Base-by-base conservation (phyloP, 2,113 vertebrate species). In the Monarcha castaneiventris region DNA sequence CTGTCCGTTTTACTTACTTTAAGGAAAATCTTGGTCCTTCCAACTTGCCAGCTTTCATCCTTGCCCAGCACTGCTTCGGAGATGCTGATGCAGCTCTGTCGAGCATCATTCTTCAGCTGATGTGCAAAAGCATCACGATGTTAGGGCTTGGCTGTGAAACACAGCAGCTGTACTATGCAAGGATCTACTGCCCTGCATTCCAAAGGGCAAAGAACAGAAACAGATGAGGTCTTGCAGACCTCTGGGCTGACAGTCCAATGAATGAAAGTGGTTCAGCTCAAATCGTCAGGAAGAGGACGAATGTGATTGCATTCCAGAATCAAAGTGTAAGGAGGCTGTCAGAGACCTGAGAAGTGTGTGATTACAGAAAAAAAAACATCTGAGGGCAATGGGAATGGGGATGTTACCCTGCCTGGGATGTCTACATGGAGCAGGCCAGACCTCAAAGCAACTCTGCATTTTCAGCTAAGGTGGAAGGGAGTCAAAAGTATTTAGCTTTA, bases 21-120 rank as follows among this genome's bases (percentile, higher is more conserved):
- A 37, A 99, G 97, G 96, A 99, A 99, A 87, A 99, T 98, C 97
- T 99, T 99, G 41, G 98, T 99, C 97, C 96, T 99, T 79, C 99
- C 99, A 52, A 98, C 96, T 97, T 99, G 99, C 99, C 99, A 99
- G 93, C 99, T 98, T n/a, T 97, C 97, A 59, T 98, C 82, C 86
- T 92, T 96, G 54, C 91, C 84, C 37, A 99, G 97, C 73, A 98
- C 87, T 32, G 52, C 95, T 54, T 98, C 77, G 7, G 98, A 98
- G 32, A 99, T 99, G 91, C 89, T 95, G 90, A 98, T 96, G 67
- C 98, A 98, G 97, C 98, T 98, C 84, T 96, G 95, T 19, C 85
- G 96, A 85, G 61, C 81, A 64, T 98, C 98, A 62, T 98, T 98
- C 98, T 98, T 97, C 84, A 95, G 67, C 97, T 97, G 83, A 16